Base-by-base conservation (phyloP, 1,140 invertebrate species). In the Planococcus citri region DNA sequence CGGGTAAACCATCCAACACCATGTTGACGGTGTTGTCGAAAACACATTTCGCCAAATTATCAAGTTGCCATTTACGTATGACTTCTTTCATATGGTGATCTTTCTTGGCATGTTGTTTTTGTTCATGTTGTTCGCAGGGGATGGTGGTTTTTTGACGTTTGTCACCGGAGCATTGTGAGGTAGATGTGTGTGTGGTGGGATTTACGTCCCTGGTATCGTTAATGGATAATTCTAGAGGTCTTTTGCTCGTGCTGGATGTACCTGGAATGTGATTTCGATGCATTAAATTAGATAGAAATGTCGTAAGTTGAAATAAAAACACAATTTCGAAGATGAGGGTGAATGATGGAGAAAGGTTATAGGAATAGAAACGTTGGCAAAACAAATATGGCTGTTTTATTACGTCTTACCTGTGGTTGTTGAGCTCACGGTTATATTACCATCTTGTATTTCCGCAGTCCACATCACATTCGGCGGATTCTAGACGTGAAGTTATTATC, bases 11-110 rank as follows among this genome's bases (percentile, higher is more conserved):
- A 73, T 79, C 78, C 14, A 79, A 68, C 14, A 78, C 77, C 67
- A 73, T 74, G 72, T 80, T 80, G 17, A 79, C 76, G 9, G 78
- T 78, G 74, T 80, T 80, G 72, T 73, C 73, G 6, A 73, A 70
- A 41, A 73, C 69, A 20, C 72, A 70, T 68, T 72, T 72, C 9
- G 73, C 73, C 70, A 73, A 70, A 24, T 73, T 72, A 14, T 68
- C 38, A 10, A 70, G 68, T 25, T 72, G 72, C 72, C 72, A 73
- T 12, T 70, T 67, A 37, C 21, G 27, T 24, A 2, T 67, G 69
- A 17, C 41, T 51, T 51, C 41, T 51, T 51, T 51, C 17, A 51
- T 51, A 51, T 3, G 10, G 17, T 51, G 41, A 17, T 51, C 41
- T 3, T 2, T 17, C 17, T 51, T 6, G 10, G 3, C 6, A 20